Base-by-base conservation (phyloP, 2,888 invertebrate species). In the Trachelus stipa region DNA sequence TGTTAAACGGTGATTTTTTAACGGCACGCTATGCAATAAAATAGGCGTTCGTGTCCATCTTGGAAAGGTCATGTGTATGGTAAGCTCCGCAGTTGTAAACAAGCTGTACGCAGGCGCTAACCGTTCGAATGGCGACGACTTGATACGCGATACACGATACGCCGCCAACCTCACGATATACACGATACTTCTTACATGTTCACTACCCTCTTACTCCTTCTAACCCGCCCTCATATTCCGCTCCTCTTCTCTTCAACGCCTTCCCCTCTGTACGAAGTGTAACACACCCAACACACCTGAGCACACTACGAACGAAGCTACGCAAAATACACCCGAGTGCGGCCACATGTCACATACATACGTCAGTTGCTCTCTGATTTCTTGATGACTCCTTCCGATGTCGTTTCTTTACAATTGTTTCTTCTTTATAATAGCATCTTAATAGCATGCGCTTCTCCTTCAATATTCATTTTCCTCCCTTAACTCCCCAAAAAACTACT, bases 81-180 rank as follows among this genome's bases (percentile, higher is more conserved):
- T 85, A 88, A 89, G 88, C 89, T 90, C 89, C 88, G 90, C 91
- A 90, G 90, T 91, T 91, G 91, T 91, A 91, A 91, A 91, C 91
- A 91, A 91, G 87, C 86, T 88, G 81, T 89, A 88, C 91, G 91
- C 91, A 91, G 88, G 91, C 91, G 91, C 89, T 78, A 85, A 75
- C 84, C 83, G 85, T 86, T 86, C 88, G 86, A 88, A 87, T 87
- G 85, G 85, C 86, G 86, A 85, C 87, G 86, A 88, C 86, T 85
- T 84, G 87, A 86, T 85, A 85, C 84, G 83, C 84, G 83, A 84
- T 75, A 81, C 77, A 68, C 73, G 85, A 83, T 83, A 85, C 85
- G 34, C 71, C 31, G 71, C 71, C 31, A 71, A 71, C 31, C 30
- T 33, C 3, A 30, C 30, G 71, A 30, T 30, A 71, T 31, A 71